Conservation (phyloP, 2,113 vertebrate genomes). For the Trogon surrucura region DNA sequence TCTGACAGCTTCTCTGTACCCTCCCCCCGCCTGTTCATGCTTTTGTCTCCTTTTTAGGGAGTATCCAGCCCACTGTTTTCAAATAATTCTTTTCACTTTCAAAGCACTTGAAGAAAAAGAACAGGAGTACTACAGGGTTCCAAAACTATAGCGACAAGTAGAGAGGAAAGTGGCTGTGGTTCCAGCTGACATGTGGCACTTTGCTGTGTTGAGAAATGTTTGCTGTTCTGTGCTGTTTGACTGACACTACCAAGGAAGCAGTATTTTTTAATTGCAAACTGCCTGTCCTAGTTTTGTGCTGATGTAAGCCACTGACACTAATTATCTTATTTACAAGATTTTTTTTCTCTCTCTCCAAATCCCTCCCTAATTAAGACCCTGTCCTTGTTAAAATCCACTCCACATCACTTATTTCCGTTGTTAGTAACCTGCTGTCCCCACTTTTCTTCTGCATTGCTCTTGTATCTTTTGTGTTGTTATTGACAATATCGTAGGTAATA, state of each 20-base stretch:
- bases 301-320: constrained; percentile 9
- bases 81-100: not conserved
- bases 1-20: not conserved
- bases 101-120: not conserved
- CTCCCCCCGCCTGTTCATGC: not conserved
- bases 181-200: not conserved
- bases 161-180: not conserved
- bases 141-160: not conserved
- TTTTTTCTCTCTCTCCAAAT: not conserved
- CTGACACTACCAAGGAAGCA: not conserved
- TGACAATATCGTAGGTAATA: not conserved
- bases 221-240: not conserved
- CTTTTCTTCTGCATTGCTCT: not conserved
- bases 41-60: not conserved
- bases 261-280: constrained; percentile 20
- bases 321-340: constrained; percentile 26
- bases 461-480: not conserved
- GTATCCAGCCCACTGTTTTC: not conserved
- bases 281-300: constrained; percentile 22
- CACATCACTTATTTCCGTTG: not conserved
- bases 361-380: constrained; percentile 27
- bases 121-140: not conserved
- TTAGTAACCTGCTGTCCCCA: not conserved
- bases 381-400: constrained; percentile 32
- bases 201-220: not conserved